phyloP scores from a whole-genome alignment of 1,140 invertebrate genomes.

The Nephotettix cincticeps region DNA sequence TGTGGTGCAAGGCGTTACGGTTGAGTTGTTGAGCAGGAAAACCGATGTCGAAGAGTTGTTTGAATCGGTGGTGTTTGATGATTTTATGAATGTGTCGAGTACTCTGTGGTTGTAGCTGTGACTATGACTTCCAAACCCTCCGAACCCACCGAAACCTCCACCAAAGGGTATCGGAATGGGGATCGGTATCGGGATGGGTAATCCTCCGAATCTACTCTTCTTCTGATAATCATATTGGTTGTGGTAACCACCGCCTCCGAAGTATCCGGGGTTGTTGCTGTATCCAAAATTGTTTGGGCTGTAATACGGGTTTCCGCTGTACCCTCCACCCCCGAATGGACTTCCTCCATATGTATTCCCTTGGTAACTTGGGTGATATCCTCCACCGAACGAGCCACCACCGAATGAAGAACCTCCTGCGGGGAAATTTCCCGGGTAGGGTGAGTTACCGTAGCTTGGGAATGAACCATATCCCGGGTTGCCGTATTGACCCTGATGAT shows the following conservation, averaged over 20 bases:
- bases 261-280: slow-evolving; percentile 11
- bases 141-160: not conserved
- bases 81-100: not conserved
- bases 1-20: slow-evolving; percentile 2
- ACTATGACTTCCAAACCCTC: not conserved
- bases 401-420: not conserved
- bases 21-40: not conserved
- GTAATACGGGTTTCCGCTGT: slow-evolving; percentile 7
- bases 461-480: not conserved
- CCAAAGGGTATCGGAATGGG: slow-evolving; percentile 6
- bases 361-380: not conserved
- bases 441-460: not conserved
- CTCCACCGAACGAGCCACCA: not conserved
- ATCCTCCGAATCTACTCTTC: not conserved
- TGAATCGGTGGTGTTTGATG: not conserved
- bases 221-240: not conserved
- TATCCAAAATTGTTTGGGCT: slow-evolving; percentile 2
- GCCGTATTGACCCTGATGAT: not conserved
- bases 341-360: slow-evolving; percentile 1
- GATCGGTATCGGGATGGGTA: slow-evolving; percentile 6
- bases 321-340: not conserved
- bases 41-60: not conserved
- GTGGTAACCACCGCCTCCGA: slow-evolving; percentile 5
- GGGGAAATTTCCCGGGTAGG: not conserved
- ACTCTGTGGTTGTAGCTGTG: slow-evolving; percentile 3